A percentile compares a stretch with the other conserved stretches of the same genome.
Conservation (phyloP, 2,888 invertebrate species). For the Ormyrus rosae region DNA sequence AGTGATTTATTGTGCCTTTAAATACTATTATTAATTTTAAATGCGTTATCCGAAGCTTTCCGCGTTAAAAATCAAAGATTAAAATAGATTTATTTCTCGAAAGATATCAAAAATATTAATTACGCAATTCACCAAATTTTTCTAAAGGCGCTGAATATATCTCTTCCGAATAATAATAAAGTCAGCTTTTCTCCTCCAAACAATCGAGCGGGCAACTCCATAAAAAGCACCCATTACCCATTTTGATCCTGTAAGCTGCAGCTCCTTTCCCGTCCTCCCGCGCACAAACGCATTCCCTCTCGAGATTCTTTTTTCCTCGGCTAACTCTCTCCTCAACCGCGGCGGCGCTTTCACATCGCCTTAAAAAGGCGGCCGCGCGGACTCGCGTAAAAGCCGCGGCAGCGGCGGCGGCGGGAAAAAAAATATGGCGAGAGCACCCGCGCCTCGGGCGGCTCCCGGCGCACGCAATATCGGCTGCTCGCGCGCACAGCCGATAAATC, state of each 20-base stretch:
- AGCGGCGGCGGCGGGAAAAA: conserved; percentile 15
- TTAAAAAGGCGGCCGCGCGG: conserved; percentile 26
- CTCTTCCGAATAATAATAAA: no score
- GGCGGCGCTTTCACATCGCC: conserved; percentile 48
- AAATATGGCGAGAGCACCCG: conserved; percentile 34
- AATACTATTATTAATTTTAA: no score
- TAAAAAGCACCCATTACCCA: no score
- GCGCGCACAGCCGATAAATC: conserved; percentile 50
- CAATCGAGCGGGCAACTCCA: no score
- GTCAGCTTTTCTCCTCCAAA: no score
- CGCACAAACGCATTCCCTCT: conserved; percentile 21
- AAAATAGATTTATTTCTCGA: no score
- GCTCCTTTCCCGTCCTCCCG: not conserved
- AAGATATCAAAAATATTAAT: no score
- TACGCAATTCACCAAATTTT: no score
- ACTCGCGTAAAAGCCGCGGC: not conserved
- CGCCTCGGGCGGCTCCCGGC: conserved; percentile 59
- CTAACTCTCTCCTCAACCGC: not conserved
- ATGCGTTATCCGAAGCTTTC: no score
- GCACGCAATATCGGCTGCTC: conserved; percentile 44
- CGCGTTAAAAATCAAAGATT: no score
- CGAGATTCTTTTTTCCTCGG: not conserved
- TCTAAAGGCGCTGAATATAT: no score
- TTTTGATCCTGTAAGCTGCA: not conserved
- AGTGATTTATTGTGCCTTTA: no score